These are phyloP conservation scores for Amorpha juglandis DNA, from an alignment of 2,888 invertebrate species.

Conservation along the genomic window DNA sequence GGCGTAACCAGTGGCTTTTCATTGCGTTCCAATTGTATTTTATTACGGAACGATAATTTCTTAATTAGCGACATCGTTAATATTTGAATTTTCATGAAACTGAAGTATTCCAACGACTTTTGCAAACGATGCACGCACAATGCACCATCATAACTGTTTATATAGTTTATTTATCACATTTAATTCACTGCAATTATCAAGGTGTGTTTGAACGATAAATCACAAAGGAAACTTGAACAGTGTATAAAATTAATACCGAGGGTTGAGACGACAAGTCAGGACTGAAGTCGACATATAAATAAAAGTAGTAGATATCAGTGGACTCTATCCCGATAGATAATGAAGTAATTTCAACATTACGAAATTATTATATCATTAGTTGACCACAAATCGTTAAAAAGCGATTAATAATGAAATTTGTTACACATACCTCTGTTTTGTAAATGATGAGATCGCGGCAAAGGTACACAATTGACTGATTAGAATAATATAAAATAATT, in stretches of 20 bases:
- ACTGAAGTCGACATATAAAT: background rate
- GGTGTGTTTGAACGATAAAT: background rate
- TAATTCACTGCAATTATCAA: constrained; percentile 7
- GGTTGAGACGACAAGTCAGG: background rate
- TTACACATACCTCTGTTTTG: constrained; percentile 12
- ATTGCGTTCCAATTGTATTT: constrained; percentile 30
- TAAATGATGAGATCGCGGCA: constrained; percentile 38
- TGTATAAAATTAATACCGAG: background rate
- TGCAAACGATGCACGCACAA: background rate
- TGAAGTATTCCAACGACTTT: background rate
- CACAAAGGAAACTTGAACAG: background rate
- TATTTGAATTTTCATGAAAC: constrained; percentile 30
- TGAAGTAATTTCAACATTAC: constrained; percentile 42
- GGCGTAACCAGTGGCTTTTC: constrained; percentile 28
- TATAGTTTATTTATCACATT: background rate
- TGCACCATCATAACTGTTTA: background rate
- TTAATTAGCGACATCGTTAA: constrained; percentile 49
- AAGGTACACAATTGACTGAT: constrained; percentile 17
- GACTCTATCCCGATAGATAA: constrained; percentile 38
- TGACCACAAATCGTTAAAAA: constrained; percentile 56
- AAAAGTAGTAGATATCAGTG: constrained; percentile 42
- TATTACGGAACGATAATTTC: constrained; percentile 48
- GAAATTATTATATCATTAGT: constrained; percentile 36
- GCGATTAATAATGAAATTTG: constrained; percentile 46
- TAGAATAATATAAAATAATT: constrained; percentile 7